Percentiles rank a stretch among this genome's conserved stretches.
These are phyloP conservation scores for Heliothis virescens DNA, from an alignment of 1,140 invertebrate genomes.

Conservation along the genomic window DNA sequence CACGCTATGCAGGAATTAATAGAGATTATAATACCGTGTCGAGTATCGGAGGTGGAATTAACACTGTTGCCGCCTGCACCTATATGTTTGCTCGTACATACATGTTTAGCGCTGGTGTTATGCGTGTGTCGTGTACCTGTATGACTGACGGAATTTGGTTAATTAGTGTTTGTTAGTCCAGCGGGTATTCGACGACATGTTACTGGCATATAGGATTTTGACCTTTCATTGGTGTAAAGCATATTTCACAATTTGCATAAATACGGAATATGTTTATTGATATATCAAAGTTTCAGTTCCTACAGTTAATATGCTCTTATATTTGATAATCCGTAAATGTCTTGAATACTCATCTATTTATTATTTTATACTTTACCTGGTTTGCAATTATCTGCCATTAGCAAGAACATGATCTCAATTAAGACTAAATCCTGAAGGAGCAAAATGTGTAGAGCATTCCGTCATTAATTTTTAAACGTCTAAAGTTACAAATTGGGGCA, in stretches of 20 bases:
- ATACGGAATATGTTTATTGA: background rate
- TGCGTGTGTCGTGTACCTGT: constrained; percentile 13
- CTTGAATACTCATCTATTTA: too few species aligned
- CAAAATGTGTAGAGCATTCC: background rate
- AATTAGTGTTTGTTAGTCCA: constrained; percentile 45
- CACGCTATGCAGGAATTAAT: background rate
- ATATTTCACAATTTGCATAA: background rate
- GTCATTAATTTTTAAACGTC: background rate
- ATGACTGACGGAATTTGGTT: constrained; percentile 45
- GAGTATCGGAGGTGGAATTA: background rate
- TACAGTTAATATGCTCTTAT: too few species aligned
- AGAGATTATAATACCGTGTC: constrained; percentile 18
- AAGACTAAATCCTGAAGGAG: background rate
- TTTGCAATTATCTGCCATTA: background rate
- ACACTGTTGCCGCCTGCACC: background rate
- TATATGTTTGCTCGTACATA: constrained; percentile 26
- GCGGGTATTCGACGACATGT: constrained; percentile 29
- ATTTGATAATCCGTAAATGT: background rate
- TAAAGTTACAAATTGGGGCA: constrained; percentile 6
- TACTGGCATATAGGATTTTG: background rate
- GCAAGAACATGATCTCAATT: background rate
- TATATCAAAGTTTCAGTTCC: too few species aligned
- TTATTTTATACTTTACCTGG: background rate
- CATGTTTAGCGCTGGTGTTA: constrained; percentile 11
- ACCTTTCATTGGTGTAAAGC: background rate